A percentile compares a stretch with the other conserved stretches of the same genome.
Evolutionary conservation across 2,113 vertebrate species (phyloP).

Genomic region (Theristicus caerulescens): DNA sequence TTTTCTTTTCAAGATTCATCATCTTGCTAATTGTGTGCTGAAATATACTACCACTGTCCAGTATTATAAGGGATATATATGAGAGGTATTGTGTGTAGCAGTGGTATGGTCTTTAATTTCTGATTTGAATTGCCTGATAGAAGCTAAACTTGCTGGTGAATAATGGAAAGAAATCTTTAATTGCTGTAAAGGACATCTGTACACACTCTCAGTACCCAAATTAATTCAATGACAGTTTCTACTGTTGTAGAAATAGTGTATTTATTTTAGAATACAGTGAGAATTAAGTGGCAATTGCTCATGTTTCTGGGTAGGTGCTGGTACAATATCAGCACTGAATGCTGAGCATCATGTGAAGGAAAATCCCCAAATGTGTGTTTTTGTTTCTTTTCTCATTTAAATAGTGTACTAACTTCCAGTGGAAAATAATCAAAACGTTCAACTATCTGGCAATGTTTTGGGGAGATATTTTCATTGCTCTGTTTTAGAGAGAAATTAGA

Average conservation of each 20-base stretch:
- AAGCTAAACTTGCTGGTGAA: background rate
- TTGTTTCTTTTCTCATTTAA: background rate
- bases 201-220: background rate
- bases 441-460: background rate
- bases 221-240: background rate
- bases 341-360: background rate
- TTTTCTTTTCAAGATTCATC: background rate
- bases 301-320: background rate
- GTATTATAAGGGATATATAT: background rate
- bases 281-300: background rate
- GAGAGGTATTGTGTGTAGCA: background rate
- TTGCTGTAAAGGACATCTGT: background rate
- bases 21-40: background rate
- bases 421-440: background rate
- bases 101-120: background rate
- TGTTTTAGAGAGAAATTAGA: background rate
- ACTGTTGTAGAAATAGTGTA: background rate
- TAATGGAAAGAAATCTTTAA: background rate
- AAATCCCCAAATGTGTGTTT: background rate
- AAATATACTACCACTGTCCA: background rate
- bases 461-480: background rate
- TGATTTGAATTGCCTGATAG: background rate
- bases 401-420: background rate
- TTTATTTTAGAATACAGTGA: background rate
- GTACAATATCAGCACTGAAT: background rate